These are phyloP conservation scores for Neotragus pygmaeus DNA, from an alignment of 2,113 vertebrate species.

Conservation along the genomic window DNA sequence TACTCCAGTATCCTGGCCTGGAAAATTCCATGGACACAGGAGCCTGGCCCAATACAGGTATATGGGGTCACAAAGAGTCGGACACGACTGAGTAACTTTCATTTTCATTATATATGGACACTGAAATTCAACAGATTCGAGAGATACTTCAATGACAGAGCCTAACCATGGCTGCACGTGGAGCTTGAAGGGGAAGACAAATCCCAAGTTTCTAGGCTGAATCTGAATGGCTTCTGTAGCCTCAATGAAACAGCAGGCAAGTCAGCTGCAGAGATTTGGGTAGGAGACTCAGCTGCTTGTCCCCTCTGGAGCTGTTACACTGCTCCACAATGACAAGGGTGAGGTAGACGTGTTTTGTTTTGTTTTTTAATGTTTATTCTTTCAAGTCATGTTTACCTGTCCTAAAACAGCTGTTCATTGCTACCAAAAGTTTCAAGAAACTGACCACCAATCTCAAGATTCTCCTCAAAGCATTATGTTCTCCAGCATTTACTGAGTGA, in stretches of 20 bases:
- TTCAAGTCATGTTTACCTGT: background rate
- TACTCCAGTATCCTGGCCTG: background rate
- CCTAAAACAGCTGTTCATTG: background rate
- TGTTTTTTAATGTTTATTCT: background rate
- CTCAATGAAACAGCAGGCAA: background rate
- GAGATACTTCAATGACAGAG: background rate
- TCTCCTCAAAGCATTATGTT: background rate
- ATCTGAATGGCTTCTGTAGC: background rate
- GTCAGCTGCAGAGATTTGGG: background rate
- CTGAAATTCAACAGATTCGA: background rate
- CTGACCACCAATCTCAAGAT: background rate
- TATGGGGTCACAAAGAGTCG: background rate
- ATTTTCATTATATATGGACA: background rate
- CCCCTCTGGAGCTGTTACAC: background rate
- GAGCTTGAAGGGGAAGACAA: background rate
- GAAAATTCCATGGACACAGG: background rate
- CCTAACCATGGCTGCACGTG: background rate
- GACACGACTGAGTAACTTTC: background rate
- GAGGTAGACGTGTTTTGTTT: background rate
- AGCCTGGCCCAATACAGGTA: background rate
- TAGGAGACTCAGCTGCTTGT: background rate
- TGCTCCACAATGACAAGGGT: background rate
- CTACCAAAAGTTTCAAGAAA: background rate
- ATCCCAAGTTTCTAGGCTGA: background rate
- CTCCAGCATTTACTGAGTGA: background rate